phyloP scores from a whole-genome alignment of 2,797 vertebrate species.

The Tarsius wallacei region DNA sequence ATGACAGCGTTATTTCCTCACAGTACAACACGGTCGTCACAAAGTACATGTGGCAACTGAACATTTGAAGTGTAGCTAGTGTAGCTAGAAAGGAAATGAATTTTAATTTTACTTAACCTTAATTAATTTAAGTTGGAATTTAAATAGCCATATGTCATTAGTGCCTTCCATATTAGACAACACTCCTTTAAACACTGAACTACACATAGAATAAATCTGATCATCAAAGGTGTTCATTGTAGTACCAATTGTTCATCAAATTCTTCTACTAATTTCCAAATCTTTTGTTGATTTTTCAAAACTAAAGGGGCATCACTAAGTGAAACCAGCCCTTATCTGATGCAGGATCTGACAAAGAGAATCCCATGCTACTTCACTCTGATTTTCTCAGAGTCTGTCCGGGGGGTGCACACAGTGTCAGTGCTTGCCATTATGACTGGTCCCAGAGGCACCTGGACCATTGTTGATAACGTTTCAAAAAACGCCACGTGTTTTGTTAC shows the following conservation, averaged over 20 bases:
- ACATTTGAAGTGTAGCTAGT: not conserved
- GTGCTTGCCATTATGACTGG: not conserved
- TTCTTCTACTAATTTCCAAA: conserved; percentile 4
- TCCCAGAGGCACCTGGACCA: not conserved
- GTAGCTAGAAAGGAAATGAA: not conserved
- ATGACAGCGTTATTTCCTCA: not conserved
- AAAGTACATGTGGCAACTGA: not conserved
- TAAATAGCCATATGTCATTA: not conserved
- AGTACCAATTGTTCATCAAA: conserved; percentile 40
- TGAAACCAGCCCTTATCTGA: not conserved
- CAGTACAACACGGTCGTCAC: not conserved
- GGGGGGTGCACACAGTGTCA: not conserved
- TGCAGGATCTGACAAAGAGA: not conserved
- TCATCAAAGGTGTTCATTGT: not conserved
- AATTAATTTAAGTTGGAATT: not conserved
- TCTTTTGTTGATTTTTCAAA: conserved; percentile 25
- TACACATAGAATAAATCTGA: not conserved
- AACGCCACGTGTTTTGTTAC: not conserved
- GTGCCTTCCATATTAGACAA: not conserved
- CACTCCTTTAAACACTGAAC: not conserved
- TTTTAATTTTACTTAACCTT: conserved; percentile 10
- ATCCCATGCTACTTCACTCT: not conserved
- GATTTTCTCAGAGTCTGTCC: not conserved
- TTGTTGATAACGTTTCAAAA: not conserved
- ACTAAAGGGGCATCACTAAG: not conserved